Evolutionary conservation across 2,888 invertebrate species (phyloP), one percentile per base, ranked within the genome.

Genomic region (Lepetodrilus schrolli): DNA sequence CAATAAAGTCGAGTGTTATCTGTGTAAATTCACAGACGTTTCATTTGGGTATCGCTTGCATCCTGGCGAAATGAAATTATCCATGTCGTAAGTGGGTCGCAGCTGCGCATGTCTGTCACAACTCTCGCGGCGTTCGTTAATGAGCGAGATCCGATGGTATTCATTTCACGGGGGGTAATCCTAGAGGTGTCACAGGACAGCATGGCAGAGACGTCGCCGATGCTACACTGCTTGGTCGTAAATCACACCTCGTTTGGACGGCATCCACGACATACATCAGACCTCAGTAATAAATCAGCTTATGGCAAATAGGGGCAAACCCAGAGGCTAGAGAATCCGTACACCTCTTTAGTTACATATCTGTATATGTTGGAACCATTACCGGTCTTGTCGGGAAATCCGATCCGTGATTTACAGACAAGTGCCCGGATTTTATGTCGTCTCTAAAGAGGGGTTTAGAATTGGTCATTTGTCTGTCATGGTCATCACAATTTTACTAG

Each of bases 61-160:
- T 68, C 43, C 68, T 47, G 23, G 26, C 38, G n/a, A 68, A 68
- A 68, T 68, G 43, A 68, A 68, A 68, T 68, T 68, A 68, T 68
- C 43, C 68, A 47, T 68, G 43, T 68, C 68, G 68, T 68, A 68
- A 68, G 68, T 34, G 68, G 68, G 68, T 34, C 68, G 20, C 68
- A 68, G 68, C 68, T 68, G 68, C 47, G 68, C 23, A 38, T 30
- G 68, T 68, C 68, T 23, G 23, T 68, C 68, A 68, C 68, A 23
- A 68, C 26, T 68, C 68, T 68, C 68, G 68, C 47, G 68, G 68
- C 43, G 68, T 30, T 17, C 68, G 68, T 68, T 68, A 68, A 68
- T 68, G 68, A 68, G 68, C 68, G 68, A 21, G 68, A 68, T 68
- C 68, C 30, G 38, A 26, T 21, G 68, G 26, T 68, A 17, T 43